phyloP scores from a whole-genome alignment of 2,113 vertebrate genomes.

The Anser cygnoides region DNA sequence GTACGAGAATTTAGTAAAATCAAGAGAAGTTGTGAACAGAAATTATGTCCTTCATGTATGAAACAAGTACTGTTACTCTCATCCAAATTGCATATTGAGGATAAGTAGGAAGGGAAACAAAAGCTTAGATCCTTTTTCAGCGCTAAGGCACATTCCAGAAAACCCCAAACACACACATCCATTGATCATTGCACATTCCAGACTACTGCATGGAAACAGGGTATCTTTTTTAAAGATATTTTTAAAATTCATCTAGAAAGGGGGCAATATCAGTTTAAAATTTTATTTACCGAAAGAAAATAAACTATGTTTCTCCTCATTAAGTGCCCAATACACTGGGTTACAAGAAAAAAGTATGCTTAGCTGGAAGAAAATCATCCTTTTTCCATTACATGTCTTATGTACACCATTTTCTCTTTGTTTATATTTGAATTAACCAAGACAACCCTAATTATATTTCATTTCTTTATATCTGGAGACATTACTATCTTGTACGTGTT shows the following conservation, averaged over 20 bases:
- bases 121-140: neutral
- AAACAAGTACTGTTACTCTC: neutral
- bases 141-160: neutral
- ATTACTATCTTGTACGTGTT: neutral
- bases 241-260: neutral
- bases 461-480: neutral
- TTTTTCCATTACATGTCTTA: neutral
- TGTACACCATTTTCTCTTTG: neutral
- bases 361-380: neutral
- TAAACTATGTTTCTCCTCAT: neutral
- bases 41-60: neutral
- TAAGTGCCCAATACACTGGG: neutral
- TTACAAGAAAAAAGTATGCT: fast-evolving
- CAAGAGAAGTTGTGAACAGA: neutral
- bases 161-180: neutral
- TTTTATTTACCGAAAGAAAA: neutral
- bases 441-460: neutral
- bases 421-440: neutral
- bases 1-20: neutral
- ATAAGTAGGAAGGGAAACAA: neutral
- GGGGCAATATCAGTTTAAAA: neutral
- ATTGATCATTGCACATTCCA: neutral
- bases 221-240: neutral
- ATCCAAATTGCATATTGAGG: neutral
- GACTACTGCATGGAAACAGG: fast-evolving